Evolutionary conservation across 1,140 invertebrate genomes (phyloP).

Genomic region (Mylabris phalerata): DNA sequence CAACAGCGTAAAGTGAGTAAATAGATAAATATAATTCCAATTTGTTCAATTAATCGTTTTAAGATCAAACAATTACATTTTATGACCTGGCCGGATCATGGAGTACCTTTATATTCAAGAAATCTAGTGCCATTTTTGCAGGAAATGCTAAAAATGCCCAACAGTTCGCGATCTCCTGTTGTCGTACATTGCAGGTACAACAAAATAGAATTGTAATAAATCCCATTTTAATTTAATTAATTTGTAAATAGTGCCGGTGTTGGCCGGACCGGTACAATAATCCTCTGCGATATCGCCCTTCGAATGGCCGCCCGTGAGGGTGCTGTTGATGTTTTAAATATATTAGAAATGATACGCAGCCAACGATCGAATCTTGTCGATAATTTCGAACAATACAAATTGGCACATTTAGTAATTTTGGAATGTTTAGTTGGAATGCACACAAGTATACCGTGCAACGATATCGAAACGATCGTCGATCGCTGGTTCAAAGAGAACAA

Average conservation of each 20-base stretch:
- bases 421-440: constrained; percentile 28
- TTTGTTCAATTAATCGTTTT: background rate
- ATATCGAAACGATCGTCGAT: constrained; percentile 14
- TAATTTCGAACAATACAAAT: constrained; percentile 37
- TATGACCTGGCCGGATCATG: constrained; percentile 59
- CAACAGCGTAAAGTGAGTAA: constrained; percentile 34
- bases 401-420: constrained; percentile 35
- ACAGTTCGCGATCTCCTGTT: constrained; percentile 2
- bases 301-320: constrained; percentile 56
- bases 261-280: constrained; percentile 76
- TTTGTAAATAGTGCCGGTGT: constrained; percentile 62
- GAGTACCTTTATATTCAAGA: constrained; percentile 41
- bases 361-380: constrained; percentile 79
- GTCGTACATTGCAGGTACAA: constrained; percentile 18
- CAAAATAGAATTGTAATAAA: background rate
- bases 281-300: constrained; percentile 72
- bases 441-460: constrained; percentile 27
- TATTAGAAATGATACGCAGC: constrained; percentile 70
- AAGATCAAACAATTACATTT: constrained; percentile 44
- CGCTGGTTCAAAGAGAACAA: background rate
- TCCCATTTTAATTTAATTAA: background rate
- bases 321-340: constrained; percentile 75
- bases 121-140: constrained; percentile 47
- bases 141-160: constrained; percentile 11
- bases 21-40: no score